Evolutionary conservation across 1,140 invertebrate species (phyloP), one percentile per base, ranked within the genome.

Genomic region (Bombus balteatus): DNA sequence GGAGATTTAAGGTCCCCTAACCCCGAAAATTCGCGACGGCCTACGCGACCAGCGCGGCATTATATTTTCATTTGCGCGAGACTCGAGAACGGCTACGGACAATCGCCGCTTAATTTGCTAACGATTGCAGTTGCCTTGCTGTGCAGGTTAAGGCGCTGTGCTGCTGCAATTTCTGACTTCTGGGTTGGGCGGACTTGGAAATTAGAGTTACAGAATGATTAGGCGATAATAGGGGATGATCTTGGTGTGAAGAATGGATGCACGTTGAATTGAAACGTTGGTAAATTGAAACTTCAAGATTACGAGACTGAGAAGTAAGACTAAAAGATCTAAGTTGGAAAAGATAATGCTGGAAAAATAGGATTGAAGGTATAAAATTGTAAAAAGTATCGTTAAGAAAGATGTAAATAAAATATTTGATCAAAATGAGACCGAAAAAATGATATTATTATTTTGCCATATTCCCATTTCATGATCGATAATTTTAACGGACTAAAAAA

Each of bases 1-100:
- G 89, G 91, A 93, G 92, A 93, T 93, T 93, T 91, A 93, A 92
- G 88, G 87, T 89, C 92, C 92, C 91, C 92, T 81, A 88, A 90
- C 88, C 59, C 28, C 91, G 92, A 93, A 92, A 93, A 93, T 93
- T 93, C 91, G 89, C 91, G 87, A 88, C 88, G 75, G 81, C 83
- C 89, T 89, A 77, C 88, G 89, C 81, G 81, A 78, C 83, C 85
- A 32, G 85, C 81, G 75, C 57, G 85, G 90, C 91, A 92, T 92
- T 92, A 92, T 91, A 92, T 92, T 92, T 92, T 92, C 91, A 92
- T 92, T 92, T 90, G 88, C 81, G 78, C 87, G 89, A 85, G 88
- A 87, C 89, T 91, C 89, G 80, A 87, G 87, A 82, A 88, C 88
- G 76, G 70, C 70, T 9, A 6, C 71, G 66, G 59, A 83, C 88